Base-by-base conservation (phyloP, 2,888 invertebrate species). In the Drosophila aldrichi region DNA sequence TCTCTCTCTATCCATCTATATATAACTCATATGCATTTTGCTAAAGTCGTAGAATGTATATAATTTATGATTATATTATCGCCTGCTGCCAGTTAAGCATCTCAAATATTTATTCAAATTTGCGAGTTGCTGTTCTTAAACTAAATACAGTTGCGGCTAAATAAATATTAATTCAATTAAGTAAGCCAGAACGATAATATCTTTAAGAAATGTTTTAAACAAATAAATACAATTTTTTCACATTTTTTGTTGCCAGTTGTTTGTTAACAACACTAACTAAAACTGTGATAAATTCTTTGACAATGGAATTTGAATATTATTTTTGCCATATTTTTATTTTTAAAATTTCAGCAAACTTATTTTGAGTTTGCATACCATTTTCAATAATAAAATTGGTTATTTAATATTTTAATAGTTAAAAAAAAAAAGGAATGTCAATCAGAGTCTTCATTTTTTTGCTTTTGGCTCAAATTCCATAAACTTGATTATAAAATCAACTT, bases 91-190 rank as follows among this genome's bases (percentile, higher is more conserved):
- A 22, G 46, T 32, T 32, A 16, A 29, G 44, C 25, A 58, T 8
- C n/a, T 16, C 25, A 29, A 62, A 44, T 63, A 60, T 60, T 43
- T 34, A 41, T 57, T 18, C 36, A 36, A 36, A 57, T 57, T 22
- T 41, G 25, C 36, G 44, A 25, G n/a, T 29, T 40, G 54, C 18
- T 40, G 40, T 54, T 18, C 7, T 29, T 36, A 54, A n/a, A n/a
- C 40, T 18, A 22, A 55, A 55, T 29, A 41, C 14, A 29, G 41
- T 16, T 29, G 41, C 55, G 20, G 20, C 43, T 56, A 38, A 43
- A 20, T 16, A 16, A 43, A 56, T 56, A 56, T 43, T 43, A 5
- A 56, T 43, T 32, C 9, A 16, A 34, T 56, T 56, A 32, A 55
- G 9, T 16, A 32, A 54, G 38, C 3, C 54, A 40, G 49, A 14